Conservation (phyloP, 2,113 vertebrate species). For the Tringa solitaria region DNA sequence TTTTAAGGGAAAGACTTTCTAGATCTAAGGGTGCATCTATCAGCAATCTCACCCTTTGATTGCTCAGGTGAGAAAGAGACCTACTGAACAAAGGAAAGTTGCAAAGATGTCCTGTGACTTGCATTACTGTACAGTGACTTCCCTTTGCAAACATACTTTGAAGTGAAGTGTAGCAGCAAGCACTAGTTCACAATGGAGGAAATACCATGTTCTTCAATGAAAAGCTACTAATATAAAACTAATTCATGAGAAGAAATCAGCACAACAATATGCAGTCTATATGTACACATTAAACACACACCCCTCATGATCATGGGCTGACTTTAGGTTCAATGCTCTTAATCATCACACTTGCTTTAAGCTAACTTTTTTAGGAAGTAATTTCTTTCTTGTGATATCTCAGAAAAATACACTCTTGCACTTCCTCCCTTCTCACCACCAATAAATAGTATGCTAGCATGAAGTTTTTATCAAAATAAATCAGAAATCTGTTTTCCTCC, state of each 20-base stretch:
- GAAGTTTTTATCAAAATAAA: neutral
- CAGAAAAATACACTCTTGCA: neutral
- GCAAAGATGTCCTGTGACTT: neutral
- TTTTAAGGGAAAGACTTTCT: neutral
- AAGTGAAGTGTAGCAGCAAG: neutral
- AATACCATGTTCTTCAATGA: neutral
- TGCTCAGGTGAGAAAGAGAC: neutral
- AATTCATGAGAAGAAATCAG: neutral
- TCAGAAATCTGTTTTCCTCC: neutral
- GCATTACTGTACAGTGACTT: neutral
- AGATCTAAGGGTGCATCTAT: neutral
- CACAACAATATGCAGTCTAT: neutral
- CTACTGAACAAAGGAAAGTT: neutral
- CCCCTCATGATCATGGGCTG: neutral
- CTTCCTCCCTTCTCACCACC: neutral
- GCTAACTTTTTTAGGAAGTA: neutral
- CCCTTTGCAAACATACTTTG: neutral
- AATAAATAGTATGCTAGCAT: neutral
- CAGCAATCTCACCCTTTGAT: neutral
- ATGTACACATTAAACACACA: neutral
- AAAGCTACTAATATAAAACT: neutral
- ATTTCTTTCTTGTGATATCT: neutral
- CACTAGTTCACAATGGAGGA: neutral
- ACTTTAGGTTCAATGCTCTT: neutral
- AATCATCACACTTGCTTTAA: neutral